Evolutionary conservation across 2,113 vertebrate species (phyloP), one percentile per base, ranked within the genome.

Genomic region (Proteles cristata): DNA sequence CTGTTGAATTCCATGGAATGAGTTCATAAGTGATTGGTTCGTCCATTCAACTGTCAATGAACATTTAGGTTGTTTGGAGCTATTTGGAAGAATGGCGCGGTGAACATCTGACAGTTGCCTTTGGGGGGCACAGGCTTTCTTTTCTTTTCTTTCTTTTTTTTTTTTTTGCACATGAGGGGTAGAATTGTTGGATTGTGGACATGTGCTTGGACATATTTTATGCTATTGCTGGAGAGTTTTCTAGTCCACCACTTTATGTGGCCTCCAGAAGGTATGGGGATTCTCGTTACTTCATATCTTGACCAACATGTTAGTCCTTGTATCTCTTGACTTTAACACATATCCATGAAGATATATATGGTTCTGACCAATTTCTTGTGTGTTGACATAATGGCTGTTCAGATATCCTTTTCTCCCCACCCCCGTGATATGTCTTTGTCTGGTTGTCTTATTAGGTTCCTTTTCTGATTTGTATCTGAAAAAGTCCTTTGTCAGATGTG

Each of bases 151-250:
- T 2, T 17, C 53, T 77, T 28, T 15, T 4, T 2, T 17, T 61
- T 77, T 28, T 15, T 39, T n/a, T 7, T 25, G 14, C 23, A 7
- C 45, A 2, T 14, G 2, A 16, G 12, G 48, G 48, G 28, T 7
- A 35, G 90, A 11, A 28, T 31, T 11, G 6, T 48, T 23, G 68
- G 76, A 10, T 15, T 3, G 0, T 11, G 11, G 33, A 61, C 17
- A 8, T 3, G 9, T 7, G 66, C 11, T 21, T 76, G 76, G n/a
- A 4, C 25, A 1, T 15, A 19, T 21, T 48, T 85, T 43, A 0
- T 1, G n/a, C 10, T 5, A 14, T 0, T 15, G 19, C 63, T 58
- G 1, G 8, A 0, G 0, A 0, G n/a, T 73, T 79, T 65, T 17
- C 53, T 84, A n/a, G 26, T 19, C 15, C 2, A 0, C 25, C 33